Base-by-base conservation (phyloP, 2,113 vertebrate species). In the Takifugu flavidus region DNA sequence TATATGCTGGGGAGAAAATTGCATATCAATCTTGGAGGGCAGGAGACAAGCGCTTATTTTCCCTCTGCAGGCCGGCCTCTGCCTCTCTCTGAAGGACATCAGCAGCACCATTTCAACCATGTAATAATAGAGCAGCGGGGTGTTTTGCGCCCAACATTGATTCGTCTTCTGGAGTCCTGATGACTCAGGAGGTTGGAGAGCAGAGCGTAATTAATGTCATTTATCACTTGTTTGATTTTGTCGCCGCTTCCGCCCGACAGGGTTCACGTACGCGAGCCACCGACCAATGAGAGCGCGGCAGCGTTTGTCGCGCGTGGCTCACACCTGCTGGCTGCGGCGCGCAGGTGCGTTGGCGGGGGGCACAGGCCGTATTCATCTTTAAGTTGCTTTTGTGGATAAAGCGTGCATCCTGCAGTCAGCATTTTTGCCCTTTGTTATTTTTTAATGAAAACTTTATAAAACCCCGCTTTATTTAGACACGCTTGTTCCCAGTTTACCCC, bases 141-240 rank as follows among this genome's bases (percentile, higher is more conserved):
- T 54, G 58, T 47, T 47, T n/a, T 47, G 45, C 60, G 68, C 42
- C 50, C 64, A 59, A 72, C 82, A 66, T 63, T 77, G 72, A 77
- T 77, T 75, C 73, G 82, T 87, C 76, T 84, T 76, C 81, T 72
- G 56, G 67, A 72, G 61, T 67, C 63, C 29, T 26, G 12, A 63
- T 82, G 82, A 86, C 79, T 68, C 76, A 57, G 70, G 65, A 70
- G 64, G 70, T 67, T 70, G 89, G 87, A 91, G 89, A 83, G 81
- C 80, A 2, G 77, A 78, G 83, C 85, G 83, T 90, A 88, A 91
- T 91, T 90, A 87, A 84, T 83, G 83, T 78, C 84, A 90, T 92
- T 89, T 87, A 91, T 92, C 91, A 91, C 85, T 80, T 82, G 80
- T 86, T 86, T 77, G 82, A 88, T 82, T 80, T 70, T 79, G 82